Conservation (phyloP, 2,888 invertebrate species). For the Cheilosia grossa region DNA sequence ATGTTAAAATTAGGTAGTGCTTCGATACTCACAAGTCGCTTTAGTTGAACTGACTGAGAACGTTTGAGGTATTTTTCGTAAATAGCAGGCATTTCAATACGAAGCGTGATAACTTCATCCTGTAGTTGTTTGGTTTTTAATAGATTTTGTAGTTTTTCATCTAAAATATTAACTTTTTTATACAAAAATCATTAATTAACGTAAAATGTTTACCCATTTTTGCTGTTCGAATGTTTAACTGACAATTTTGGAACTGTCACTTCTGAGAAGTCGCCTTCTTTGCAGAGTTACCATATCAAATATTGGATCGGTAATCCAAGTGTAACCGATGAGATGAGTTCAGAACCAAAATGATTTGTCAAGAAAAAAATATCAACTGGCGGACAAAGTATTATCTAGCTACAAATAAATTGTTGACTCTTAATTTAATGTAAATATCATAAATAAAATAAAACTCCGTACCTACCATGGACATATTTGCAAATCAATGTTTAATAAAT, state of each 20-base stretch:
- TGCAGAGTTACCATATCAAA: constrained; percentile 13
- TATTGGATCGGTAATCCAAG: neutral
- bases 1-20: neutral
- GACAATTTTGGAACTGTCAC: constrained; percentile 21
- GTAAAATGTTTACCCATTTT: constrained; percentile 46
- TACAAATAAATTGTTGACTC: no score
- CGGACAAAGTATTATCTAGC: no score
- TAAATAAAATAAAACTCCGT: no score
- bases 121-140: constrained; percentile 78
- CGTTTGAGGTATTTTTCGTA: constrained; percentile 78
- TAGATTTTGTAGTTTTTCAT: constrained; percentile 78
- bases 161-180: constrained; percentile 69
- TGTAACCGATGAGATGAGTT: neutral
- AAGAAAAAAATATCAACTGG: no score
- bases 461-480: no score
- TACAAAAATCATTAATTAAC: neutral
- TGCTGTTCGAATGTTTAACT: constrained; percentile 40
- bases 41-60: constrained; percentile 77
- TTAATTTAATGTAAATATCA: no score
- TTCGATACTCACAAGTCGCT: constrained; percentile 77
- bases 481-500: no score
- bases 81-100: constrained; percentile 75
- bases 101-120: constrained; percentile 76
- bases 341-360: neutral
- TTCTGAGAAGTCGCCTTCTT: neutral